phyloP scores from a whole-genome alignment of 2,888 invertebrate species.

The Poecilobothrus nobilitatus region DNA sequence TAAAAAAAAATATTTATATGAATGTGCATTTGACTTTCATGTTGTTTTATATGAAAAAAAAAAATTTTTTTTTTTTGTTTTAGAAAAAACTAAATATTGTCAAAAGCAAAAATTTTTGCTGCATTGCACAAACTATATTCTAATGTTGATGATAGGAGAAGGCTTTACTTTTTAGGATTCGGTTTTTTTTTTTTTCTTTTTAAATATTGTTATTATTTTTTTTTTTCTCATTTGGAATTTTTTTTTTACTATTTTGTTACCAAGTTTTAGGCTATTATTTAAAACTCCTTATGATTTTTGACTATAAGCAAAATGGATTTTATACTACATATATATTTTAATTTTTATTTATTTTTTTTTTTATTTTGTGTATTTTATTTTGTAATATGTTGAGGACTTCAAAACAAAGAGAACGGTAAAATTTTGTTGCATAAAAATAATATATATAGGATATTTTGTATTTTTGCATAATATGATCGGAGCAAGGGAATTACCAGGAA shows the following conservation, averaged over 20 bases:
- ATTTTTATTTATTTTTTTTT: no score
- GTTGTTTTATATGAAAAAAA: not conserved
- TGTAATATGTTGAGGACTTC: not conserved
- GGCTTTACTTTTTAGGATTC: not conserved
- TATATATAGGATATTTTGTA: no score
- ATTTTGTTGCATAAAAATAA: no score
- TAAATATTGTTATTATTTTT: not conserved
- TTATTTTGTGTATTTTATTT: no score
- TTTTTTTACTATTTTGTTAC: not conserved
- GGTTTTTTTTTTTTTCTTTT: not conserved
- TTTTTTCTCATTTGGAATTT: not conserved
- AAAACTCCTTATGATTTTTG: not conserved
- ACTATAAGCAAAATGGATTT: not conserved
- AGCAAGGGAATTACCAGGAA: no score
- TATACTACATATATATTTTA: not conserved
- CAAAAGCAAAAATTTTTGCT: conserved; percentile 2
- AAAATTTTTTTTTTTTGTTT: no score
- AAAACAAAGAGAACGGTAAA: not conserved
- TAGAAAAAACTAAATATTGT: not conserved
- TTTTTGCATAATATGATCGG: no score
- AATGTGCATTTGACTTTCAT: not conserved
- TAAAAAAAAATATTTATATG: not conserved
- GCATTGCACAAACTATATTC: conserved; percentile 4
- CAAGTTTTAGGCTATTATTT: not conserved
- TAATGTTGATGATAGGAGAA: not conserved